Evolutionary conservation across 1,140 invertebrate species (phyloP).

Genomic region (Tetraneura akinire): DNA sequence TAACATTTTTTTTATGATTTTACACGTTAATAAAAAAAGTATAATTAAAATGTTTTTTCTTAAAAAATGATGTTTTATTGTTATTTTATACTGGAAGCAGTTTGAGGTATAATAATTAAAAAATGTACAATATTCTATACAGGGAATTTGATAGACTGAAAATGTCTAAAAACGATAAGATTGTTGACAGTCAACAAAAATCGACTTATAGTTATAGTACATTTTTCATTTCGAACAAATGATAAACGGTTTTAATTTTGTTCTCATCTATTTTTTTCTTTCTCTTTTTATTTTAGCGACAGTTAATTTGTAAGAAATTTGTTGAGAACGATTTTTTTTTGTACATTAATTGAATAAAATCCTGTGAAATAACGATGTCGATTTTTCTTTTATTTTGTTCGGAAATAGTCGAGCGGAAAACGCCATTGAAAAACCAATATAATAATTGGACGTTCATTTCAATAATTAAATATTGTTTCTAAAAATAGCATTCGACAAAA

Average conservation of each 20-base stretch:
- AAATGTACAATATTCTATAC: no score
- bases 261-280: not conserved
- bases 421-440: not conserved
- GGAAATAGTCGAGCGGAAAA: not conserved
- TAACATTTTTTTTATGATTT: no score
- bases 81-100: no score
- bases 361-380: not conserved
- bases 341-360: conserved; percentile 15
- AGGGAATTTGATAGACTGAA: not conserved
- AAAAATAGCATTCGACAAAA: not conserved
- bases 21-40: no score
- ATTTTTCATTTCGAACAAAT: not conserved
- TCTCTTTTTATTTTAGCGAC: not conserved
- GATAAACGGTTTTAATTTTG: conserved; percentile 2
- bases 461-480: conserved; percentile 7
- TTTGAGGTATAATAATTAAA: no score
- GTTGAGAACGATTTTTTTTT: not conserved
- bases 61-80: no score
- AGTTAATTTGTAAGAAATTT: conserved; percentile 25
- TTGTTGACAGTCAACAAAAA: not conserved
- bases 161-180: not conserved
- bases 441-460: not conserved
- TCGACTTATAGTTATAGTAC: not conserved
- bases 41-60: no score
- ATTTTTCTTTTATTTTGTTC: not conserved